Percentiles rank a stretch among this genome's conserved stretches.
phyloP scores from a whole-genome alignment of 53 echinoderm and acorn worm species.

The Actinopyga echinites region DNA sequence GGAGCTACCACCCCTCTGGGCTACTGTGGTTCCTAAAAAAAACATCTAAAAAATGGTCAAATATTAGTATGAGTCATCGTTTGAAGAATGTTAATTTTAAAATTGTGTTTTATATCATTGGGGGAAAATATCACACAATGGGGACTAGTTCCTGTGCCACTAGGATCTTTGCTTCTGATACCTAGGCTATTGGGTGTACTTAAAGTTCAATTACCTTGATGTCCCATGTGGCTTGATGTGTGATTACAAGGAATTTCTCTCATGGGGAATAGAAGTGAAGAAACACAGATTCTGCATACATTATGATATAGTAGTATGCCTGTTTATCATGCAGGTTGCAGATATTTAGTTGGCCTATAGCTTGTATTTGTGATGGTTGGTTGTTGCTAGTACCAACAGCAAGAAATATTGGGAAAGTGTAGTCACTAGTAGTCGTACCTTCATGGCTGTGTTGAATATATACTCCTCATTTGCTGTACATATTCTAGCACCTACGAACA shows the following conservation, averaged over 20 bases:
- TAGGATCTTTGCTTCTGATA: not conserved
- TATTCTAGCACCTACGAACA: too few relatives aligned
- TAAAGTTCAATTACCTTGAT: slow-evolving; percentile 32
- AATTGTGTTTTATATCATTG: slow-evolving; percentile 13
- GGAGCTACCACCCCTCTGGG: not conserved
- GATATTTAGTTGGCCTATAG: too few relatives aligned
- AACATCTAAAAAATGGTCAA: not conserved
- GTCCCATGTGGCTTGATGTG: not conserved
- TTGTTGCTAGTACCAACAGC: too few relatives aligned
- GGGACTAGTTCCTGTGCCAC: not conserved
- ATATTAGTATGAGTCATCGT: slow-evolving; percentile 16
- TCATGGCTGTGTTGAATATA: too few relatives aligned
- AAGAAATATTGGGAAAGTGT: too few relatives aligned
- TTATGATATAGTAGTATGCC: not conserved
- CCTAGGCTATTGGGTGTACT: not conserved
- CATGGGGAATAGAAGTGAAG: too few relatives aligned
- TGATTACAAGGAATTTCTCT: too few relatives aligned
- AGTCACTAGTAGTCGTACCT: too few relatives aligned
- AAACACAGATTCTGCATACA: not conserved
- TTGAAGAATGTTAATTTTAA: not conserved
- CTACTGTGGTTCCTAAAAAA: slow-evolving; percentile 21
- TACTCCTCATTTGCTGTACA: too few relatives aligned
- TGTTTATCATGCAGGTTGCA: too few relatives aligned
- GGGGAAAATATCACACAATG: slow-evolving; percentile 12
- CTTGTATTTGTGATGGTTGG: too few relatives aligned